Base-by-base conservation (phyloP, 2,113 vertebrate genomes). In the Oncorhynchus tshawytscha region DNA sequence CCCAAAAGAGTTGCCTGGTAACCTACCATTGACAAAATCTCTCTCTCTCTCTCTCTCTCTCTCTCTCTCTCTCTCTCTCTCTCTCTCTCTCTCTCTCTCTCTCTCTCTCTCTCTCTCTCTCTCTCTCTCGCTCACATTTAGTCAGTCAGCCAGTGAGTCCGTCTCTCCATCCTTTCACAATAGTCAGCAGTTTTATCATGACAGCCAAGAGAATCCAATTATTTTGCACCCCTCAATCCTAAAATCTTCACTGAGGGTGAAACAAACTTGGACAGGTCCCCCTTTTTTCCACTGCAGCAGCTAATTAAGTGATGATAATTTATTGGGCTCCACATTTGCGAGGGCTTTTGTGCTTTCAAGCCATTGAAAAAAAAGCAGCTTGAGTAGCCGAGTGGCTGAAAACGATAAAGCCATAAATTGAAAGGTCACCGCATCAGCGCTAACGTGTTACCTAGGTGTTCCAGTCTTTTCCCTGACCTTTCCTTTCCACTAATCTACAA, bases 251-350 rank as follows among this genome's bases (percentile, higher is more conserved):
- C 75, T 83, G 74, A 74, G 81, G 78, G 83, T 88, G 85, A 89
- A 89, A 86, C 83, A 88, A 89, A 89, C 82, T 89, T 88, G 82
- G 85, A 88, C 86, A 84, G 88, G 78, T 84, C 84, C 78, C 5
- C 57, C 74, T 90, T 72, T 87, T 78, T 78, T 81, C 83, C 68
- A 66, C 81, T 80, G 78, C 67, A 22, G 78, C 68, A 75, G 72
- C 88, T 90, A 90, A 92, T 91, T 92, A 91, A 87, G 86, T 88
- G 89, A 85, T 34, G 64, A 82, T 90, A 87, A 91, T 90, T 92
- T 85, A 90, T 88, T 88, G 88, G 83, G 75, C 86, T 90, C 77
- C 76, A 89, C 86, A 88, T 85, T 81, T 83, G 88, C 68, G 18
- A 82, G 74, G 67, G 82, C 88, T 90, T 91, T 90, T 89, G 88